A percentile compares a stretch with the other conserved stretches of the same genome.
Evolutionary conservation across 2,888 invertebrate species (phyloP).

Genomic region (Leptinotarsa tumamoca): DNA sequence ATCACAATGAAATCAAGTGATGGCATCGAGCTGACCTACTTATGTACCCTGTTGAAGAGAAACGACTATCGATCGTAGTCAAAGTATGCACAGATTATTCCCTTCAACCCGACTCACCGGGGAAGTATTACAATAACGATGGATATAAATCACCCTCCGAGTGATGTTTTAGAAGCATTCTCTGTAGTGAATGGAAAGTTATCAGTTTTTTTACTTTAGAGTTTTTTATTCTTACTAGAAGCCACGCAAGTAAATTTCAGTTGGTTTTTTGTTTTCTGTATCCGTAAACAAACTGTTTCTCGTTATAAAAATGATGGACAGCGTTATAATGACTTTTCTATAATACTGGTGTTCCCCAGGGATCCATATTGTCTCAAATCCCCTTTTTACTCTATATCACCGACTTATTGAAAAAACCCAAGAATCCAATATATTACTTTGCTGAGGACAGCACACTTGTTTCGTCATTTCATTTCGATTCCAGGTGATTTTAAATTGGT

Average conservation of each 20-base stretch:
- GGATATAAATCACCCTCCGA: neutral
- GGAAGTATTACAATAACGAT: constrained; percentile 1
- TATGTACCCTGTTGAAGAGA: neutral
- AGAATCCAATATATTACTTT: no score
- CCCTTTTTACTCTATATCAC: no score
- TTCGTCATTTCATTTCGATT: no score
- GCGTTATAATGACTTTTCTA: no score
- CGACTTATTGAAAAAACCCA: no score
- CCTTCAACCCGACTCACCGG: neutral
- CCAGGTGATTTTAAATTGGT: no score
- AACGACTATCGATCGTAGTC: neutral
- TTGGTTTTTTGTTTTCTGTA: neutral
- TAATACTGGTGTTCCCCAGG: no score
- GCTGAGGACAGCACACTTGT: no score
- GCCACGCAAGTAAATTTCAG: neutral
- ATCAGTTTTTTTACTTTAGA: neutral
- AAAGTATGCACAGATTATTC: neutral
- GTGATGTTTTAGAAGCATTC: neutral
- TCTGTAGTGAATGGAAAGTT: neutral
- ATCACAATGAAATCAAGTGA: neutral
- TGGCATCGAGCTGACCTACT: constrained; percentile 2
- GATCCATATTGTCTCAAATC: no score
- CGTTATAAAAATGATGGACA: no score
- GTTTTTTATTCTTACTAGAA: neutral
- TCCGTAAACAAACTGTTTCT: no score